Evolutionary conservation across 2,888 invertebrate genomes (phyloP).

Genomic region (Caradrina kadenii): DNA sequence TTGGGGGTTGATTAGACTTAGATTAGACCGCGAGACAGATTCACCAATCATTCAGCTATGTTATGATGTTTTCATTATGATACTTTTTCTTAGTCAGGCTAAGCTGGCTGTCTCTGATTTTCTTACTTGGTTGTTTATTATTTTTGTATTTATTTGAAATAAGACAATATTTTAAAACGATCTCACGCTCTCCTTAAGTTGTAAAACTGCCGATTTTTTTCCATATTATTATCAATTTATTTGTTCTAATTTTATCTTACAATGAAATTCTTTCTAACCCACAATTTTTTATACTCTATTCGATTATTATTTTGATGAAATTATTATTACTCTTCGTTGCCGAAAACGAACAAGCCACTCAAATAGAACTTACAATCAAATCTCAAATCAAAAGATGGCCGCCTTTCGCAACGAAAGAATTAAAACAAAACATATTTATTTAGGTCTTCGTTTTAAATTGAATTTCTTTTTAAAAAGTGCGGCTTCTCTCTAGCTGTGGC

Average conservation of each 20-base stretch:
- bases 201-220: not conserved
- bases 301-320: constrained; percentile 4
- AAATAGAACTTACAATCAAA: constrained; percentile 67
- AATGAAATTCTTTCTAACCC: not conserved
- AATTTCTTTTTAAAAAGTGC: constrained; percentile 65
- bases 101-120: constrained; percentile 26
- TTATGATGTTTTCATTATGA: not conserved
- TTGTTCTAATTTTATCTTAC: not conserved
- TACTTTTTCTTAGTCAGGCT: constrained; percentile 3
- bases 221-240: not conserved
- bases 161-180: constrained; percentile 10
- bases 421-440: constrained; percentile 64
- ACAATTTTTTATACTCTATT: not conserved
- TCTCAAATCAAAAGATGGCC: constrained; percentile 76
- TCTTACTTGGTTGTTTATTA: constrained; percentile 17
- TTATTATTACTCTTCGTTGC: constrained; percentile 29
- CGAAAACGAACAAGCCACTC: constrained; percentile 79
- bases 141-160: not conserved
- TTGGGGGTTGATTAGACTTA: constrained; percentile 3
- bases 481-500: constrained; percentile 76
- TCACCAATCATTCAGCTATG: not conserved
- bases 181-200: constrained; percentile 8
- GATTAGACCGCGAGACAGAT: constrained; percentile 18
- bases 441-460: constrained; percentile 62
- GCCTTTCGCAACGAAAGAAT: constrained; percentile 72